Conservation (phyloP, 2,113 vertebrate genomes). For the Varanus salvator region DNA sequence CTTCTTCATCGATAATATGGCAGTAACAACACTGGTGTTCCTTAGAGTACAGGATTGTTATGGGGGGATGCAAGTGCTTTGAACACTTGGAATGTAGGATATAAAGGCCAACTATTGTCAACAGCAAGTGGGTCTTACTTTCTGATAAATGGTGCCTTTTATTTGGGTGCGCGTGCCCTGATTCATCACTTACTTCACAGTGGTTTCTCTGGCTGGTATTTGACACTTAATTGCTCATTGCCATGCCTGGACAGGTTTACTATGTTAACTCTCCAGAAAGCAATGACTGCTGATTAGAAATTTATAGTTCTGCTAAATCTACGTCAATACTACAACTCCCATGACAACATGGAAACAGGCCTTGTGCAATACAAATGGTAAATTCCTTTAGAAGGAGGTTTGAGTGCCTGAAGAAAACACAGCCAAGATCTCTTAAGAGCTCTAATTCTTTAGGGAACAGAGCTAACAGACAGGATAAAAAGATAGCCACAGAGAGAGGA, state of each 20-base stretch:
- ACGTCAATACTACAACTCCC: background rate
- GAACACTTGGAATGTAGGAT: background rate
- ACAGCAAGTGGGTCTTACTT: background rate
- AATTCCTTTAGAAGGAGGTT: background rate
- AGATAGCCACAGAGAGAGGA: background rate
- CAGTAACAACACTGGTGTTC: background rate
- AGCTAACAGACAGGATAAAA: too few relatives aligned
- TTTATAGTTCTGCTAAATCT: background rate
- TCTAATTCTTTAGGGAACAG: background rate
- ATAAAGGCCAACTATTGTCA: background rate
- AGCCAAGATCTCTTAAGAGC: background rate
- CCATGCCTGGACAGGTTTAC: background rate
- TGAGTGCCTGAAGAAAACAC: background rate
- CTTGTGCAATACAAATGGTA: background rate
- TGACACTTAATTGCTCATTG: background rate
- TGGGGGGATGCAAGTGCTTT: background rate
- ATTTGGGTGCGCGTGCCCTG: background rate
- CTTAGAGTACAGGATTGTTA: background rate
- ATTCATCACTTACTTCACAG: background rate
- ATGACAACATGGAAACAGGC: background rate
- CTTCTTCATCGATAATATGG: background rate
- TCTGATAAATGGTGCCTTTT: background rate
- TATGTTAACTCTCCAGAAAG: background rate
- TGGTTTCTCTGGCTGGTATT: background rate
- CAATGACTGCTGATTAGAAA: background rate